Base-by-base conservation (phyloP, 2,113 vertebrate species). In the Alexandromys fortis region DNA sequence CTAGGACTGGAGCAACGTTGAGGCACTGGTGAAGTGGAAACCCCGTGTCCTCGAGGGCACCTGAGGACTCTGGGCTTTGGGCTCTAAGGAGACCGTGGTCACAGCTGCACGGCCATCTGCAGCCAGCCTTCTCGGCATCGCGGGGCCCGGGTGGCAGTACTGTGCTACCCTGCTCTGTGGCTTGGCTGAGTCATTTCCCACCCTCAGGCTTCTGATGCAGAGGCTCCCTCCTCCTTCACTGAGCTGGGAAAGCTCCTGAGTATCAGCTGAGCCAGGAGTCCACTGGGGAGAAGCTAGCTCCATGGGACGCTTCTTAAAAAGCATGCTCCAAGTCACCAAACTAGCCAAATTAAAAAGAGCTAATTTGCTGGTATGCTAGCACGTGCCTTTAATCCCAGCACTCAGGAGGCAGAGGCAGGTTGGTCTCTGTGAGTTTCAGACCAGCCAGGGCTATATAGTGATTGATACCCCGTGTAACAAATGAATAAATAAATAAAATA, bases 71-170 rank as follows among this genome's bases (percentile, higher is more conserved):
- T 12, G 77, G 67, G 35, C n/a, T n/a, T 58, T n/a, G 5, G 19
- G 0, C 30, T 16, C 11, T n/a, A 7, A 30, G 38, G 45, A 86
- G 52, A 42, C 2, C 0, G 61, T 58, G 61, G 47, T 63, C 83
- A 2, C 16, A 5, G 75, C 63, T 26, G 12, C 28, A 52, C 72
- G 33, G 33, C 0, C 0, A 0, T 26, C 63, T 35, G 24, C 35
- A 47, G 72, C 4, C 65, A 19, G 83, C 58, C 16, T 24, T 5
- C 10, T 13, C 0, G 63, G 76, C 42, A 0, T 47, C 49, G 0
- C 10, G 0, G 11, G 30, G 83, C 45, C 67, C 17, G 21, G 89
- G 65, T 19, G 35, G 47, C 49, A 86, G 11, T 82, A 16, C 52
- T 47, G 52, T 21, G 5, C 28, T 45, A n/a, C 9, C 55, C 52